Base-by-base conservation (phyloP, 2,113 vertebrate species). In the Noctilio leporinus region DNA sequence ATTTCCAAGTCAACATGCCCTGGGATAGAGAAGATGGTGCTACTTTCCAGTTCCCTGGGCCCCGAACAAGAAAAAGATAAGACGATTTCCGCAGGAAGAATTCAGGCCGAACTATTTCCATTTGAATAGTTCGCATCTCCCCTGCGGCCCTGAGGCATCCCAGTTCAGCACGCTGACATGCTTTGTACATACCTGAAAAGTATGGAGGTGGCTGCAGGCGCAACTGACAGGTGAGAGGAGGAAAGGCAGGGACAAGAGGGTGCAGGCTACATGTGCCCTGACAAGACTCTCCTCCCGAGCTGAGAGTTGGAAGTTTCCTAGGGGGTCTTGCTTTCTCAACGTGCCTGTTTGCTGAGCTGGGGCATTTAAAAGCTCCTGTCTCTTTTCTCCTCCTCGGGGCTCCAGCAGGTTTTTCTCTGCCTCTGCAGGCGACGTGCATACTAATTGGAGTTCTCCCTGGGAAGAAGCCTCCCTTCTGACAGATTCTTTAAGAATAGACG, bases 401-500 rank as follows among this genome's bases (percentile, higher is more conserved):
- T 91, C 72, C 65, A 73, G 92, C 94, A 95, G 90, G 55, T 89
- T 93, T 93, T 92, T 64, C 67, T 57, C 88, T 97, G 47, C 0
- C 0, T 86, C 77, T 62, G 92, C 85, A 14, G 76, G 77, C 97
- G 45, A 51, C 51, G 0, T 0, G 64, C 94, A 98, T 97, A 67
- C 96, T 96, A 98, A 98, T 98, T 96, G 3, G 62, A 91, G 91
- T n/a, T 95, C 90, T 97, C 94, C 92, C 96, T 0, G 35, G 62
- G 65, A 85, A 96, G 95, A 94, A 97, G 94, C 95, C 77, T 96
- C 89, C 96, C 97, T 96, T 94, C 84, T 97, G 96, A 70, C 96
- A 90, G 95, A 96, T 97, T 95, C 93, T 97, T 94, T 92, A 96
- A 97, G 97, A 98, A 49, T 95, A 98, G 96, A 85, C 19, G 1